Evolutionary conservation across 2,888 invertebrate genomes (phyloP).

Genomic region (Strigamia transsilvanica): DNA sequence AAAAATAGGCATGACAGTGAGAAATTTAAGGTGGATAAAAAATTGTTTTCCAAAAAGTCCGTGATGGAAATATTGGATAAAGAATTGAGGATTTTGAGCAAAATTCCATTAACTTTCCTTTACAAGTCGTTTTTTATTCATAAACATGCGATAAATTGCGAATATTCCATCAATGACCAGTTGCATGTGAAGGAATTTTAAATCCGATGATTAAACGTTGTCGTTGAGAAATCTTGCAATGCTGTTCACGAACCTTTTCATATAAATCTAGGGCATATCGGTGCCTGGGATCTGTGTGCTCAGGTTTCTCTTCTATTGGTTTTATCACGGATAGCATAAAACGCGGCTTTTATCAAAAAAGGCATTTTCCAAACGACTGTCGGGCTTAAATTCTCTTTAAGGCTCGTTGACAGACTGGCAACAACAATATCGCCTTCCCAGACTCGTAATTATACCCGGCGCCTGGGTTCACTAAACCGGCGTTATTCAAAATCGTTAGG

Average conservation of each 20-base stretch:
- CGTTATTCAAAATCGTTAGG: too few species aligned
- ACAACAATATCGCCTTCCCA: neutral
- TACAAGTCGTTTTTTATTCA: neutral
- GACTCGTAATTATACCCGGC: neutral
- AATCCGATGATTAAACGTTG: conserved; percentile 28
- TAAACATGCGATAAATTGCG: neutral
- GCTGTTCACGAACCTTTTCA: conserved; percentile 14
- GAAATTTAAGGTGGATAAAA: neutral
- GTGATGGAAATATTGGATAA: neutral
- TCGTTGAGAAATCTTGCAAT: conserved; percentile 27
- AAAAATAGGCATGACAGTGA: conserved; percentile 27
- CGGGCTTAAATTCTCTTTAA: neutral
- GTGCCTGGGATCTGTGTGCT: conserved; percentile 4
- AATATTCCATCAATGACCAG: neutral
- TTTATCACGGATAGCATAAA: conserved; percentile 36
- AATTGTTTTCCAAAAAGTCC: neutral
- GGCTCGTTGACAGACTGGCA: conserved; percentile 23
- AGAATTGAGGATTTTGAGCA: neutral
- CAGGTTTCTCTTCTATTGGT: conserved; percentile 35
- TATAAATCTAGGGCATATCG: neutral
- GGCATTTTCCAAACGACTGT: conserved; percentile 20
- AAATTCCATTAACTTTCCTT: neutral
- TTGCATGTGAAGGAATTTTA: neutral
- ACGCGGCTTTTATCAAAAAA: conserved; percentile 25
- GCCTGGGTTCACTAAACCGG: neutral